phyloP scores from a whole-genome alignment of 2,888 invertebrate genomes.

The Carabus problematicus region DNA sequence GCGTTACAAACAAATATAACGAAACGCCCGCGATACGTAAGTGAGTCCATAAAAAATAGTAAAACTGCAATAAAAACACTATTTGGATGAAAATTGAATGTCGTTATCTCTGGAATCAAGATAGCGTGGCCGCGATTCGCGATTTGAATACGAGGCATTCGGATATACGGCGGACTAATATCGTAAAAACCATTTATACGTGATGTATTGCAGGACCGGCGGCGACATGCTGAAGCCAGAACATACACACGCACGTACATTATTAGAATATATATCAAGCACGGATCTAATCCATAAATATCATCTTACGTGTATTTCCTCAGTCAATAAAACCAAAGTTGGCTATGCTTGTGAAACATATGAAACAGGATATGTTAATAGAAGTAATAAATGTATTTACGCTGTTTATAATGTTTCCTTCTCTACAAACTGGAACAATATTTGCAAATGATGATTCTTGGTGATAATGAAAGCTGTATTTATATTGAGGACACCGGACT shows the following conservation, averaged over 20 bases:
- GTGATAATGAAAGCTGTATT: too few species aligned
- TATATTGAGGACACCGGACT: not conserved
- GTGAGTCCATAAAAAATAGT: constrained; percentile 35
- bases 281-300: too few species aligned
- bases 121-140: constrained; percentile 12
- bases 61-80: constrained; percentile 43
- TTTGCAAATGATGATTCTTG: too few species aligned
- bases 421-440: too few species aligned
- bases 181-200: constrained; percentile 26
- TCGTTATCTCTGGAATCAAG: constrained; percentile 40
- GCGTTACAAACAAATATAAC: constrained; percentile 27
- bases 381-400: too few species aligned
- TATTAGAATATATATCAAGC: too few species aligned
- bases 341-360: too few species aligned
- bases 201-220: constrained; percentile 26
- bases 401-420: too few species aligned
- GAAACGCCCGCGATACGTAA: constrained; percentile 15
- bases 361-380: too few species aligned
- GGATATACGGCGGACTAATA: constrained; percentile 21
- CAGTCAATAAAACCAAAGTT: too few species aligned
- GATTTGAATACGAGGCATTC: constrained; percentile 33
- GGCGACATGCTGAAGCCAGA: not conserved
- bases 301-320: too few species aligned
- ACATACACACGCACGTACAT: constrained; percentile 3
- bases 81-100: constrained; percentile 41